These are phyloP conservation scores for Pyrrhia umbra DNA, from an alignment of 2,888 invertebrate species.

Conservation along the genomic window DNA sequence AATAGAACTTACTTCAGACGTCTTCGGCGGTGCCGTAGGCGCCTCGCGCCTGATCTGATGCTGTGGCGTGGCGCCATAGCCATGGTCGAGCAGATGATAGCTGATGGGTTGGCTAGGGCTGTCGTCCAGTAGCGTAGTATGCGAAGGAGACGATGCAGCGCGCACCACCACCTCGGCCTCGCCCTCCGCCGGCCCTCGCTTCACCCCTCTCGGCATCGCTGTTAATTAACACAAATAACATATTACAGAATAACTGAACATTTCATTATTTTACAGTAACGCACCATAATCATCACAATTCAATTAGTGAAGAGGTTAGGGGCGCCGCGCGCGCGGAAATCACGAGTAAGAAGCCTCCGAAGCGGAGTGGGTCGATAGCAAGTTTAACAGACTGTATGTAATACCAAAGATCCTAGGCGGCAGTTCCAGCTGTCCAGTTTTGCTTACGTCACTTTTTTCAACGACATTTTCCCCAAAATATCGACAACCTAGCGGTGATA, in stretches of 20 bases:
- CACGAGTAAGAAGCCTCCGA: slow-evolving; percentile 83
- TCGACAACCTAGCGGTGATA: slow-evolving; percentile 83
- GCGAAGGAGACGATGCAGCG: slow-evolving; percentile 89
- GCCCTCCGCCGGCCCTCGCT: slow-evolving; percentile 90
- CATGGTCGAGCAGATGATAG: slow-evolving; percentile 96
- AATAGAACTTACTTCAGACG: slow-evolving; percentile 86
- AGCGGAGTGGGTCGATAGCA: slow-evolving; percentile 86
- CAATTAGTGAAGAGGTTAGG: slow-evolving; percentile 89
- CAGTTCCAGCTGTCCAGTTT: slow-evolving; percentile 78
- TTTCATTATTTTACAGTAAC: slow-evolving; percentile 62
- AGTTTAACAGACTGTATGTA: slow-evolving; percentile 72
- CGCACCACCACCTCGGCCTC: slow-evolving; percentile 88
- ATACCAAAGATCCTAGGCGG: slow-evolving; percentile 69
- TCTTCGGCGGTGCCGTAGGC: slow-evolving; percentile 89
- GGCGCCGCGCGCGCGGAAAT: slow-evolving; percentile 89
- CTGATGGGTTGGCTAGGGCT: slow-evolving; percentile 90
- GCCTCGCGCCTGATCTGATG: slow-evolving; percentile 91
- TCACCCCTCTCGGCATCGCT: slow-evolving; percentile 91
- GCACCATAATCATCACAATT: slow-evolving; percentile 81
- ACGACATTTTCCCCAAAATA: slow-evolving; percentile 85
- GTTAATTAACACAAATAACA: slow-evolving; percentile 68
- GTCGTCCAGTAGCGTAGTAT: slow-evolving; percentile 86
- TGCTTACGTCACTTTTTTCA: slow-evolving; percentile 86
- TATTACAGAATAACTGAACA: slow-evolving; percentile 56
- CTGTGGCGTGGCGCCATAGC: slow-evolving; percentile 95